Evolutionary conservation across 1,140 invertebrate species (phyloP).

Genomic region (Notospermus geniculatus): DNA sequence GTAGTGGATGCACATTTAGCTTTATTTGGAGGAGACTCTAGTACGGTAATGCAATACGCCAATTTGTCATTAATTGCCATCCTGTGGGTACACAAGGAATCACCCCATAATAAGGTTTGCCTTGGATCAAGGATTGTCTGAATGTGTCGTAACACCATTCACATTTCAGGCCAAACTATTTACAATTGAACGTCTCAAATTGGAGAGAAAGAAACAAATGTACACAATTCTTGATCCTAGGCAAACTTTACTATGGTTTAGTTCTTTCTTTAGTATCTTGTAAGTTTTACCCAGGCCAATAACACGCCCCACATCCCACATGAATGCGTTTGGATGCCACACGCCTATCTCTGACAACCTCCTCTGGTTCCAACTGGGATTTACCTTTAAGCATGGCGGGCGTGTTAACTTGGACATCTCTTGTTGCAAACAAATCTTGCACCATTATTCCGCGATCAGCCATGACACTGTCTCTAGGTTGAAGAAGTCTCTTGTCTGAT

Average conservation of each 20-base stretch:
- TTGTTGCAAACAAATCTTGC: conserved; percentile 25
- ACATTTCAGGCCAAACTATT: conserved; percentile 15
- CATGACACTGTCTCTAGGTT: conserved; percentile 27
- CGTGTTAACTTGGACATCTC: conserved; percentile 27
- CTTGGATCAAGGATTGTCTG: too few relatives aligned
- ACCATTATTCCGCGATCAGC: conserved; percentile 27
- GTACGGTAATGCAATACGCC: too few relatives aligned
- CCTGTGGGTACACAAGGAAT: too few relatives aligned
- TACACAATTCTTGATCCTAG: conserved; percentile 20
- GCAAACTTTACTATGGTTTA: conserved; percentile 13
- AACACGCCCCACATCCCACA: conserved; percentile 23
- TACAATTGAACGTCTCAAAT: conserved; percentile 24
- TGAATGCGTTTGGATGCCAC: conserved; percentile 26
- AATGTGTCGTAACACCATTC: background rate
- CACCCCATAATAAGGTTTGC: too few relatives aligned
- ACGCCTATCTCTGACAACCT: conserved; percentile 20
- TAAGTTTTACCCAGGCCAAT: conserved; percentile 26
- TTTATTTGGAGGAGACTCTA: background rate
- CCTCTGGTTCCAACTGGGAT: conserved; percentile 22
- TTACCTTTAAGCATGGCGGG: conserved; percentile 27
- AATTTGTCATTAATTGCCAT: too few relatives aligned
- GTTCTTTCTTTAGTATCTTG: conserved; percentile 18
- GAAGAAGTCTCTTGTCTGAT: background rate
- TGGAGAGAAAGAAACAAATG: conserved; percentile 23
- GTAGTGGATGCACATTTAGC: background rate